These are phyloP conservation scores for Meloidogyne floridensis DNA, from an alignment of 1,140 invertebrate genomes.

Conservation along the genomic window DNA sequence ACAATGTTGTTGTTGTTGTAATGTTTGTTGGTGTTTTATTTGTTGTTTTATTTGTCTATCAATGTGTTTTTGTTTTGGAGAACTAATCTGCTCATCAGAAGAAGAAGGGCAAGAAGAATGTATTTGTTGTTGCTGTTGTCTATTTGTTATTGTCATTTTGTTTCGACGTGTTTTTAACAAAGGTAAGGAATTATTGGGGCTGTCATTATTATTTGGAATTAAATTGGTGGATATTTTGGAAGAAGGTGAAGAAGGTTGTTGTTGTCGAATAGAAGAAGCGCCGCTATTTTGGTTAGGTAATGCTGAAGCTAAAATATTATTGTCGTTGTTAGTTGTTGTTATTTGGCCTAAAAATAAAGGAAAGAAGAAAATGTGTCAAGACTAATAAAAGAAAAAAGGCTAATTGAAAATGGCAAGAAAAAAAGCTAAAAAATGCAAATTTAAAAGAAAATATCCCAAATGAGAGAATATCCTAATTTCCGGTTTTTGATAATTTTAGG, in stretches of 20 bases:
- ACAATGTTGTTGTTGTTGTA: slow-evolving; percentile 22
- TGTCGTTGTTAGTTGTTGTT: neutral
- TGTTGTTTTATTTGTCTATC: slow-evolving; percentile 29
- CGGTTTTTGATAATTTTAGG: neutral
- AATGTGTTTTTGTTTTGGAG: slow-evolving; percentile 17
- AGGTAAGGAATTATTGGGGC: neutral
- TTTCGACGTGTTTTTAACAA: slow-evolving; percentile 18
- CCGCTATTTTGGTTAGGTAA: slow-evolving; percentile 12
- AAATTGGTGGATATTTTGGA: neutral
- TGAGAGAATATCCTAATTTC: too few relatives aligned
- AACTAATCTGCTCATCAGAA: slow-evolving; percentile 47
- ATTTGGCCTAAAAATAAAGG: neutral
- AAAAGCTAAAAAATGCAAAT: too few relatives aligned
- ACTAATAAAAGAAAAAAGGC: neutral
- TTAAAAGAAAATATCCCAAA: too few relatives aligned
- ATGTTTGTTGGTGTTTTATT: slow-evolving; percentile 7
- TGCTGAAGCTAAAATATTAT: neutral
- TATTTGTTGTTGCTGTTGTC: slow-evolving; percentile 17
- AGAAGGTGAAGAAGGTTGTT: neutral
- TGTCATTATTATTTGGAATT: neutral
- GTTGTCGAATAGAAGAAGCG: neutral
- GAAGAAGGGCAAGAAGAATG: slow-evolving; percentile 37
- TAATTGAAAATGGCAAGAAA: slow-evolving; percentile 17
- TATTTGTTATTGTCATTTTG: slow-evolving; percentile 1
- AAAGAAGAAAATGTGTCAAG: neutral